Evolutionary conservation across 2,797 vertebrate genomes (phyloP), one percentile per base, ranked within the genome.

Genomic region (Salarias fasciatus): DNA sequence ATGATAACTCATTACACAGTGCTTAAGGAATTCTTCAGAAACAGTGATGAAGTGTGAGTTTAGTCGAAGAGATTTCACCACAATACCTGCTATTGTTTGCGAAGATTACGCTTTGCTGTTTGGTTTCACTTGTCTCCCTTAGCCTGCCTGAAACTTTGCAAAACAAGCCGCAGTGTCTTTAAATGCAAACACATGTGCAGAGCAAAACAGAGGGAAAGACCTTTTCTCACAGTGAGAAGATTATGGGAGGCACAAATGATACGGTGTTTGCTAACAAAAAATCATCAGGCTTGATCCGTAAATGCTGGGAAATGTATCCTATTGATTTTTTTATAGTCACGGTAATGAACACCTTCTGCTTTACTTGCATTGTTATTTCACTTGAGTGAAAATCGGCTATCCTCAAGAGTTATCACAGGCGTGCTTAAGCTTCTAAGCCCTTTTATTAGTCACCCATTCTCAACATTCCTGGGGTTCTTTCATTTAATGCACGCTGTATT

Each of bases 41-140:
- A 70, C 59, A 53, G 31, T 55, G 45, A 57, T 44, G 63, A 58
- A 71, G 57, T 69, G 53, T 58, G 62, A 69, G 47, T 72, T 53
- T 68, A 72, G 70, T 66, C 48, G 6, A 50, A 55, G 37, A 69
- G 65, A 80, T 78, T 81, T 68, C 35, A 42, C 28, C 52, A 55
- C 53, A 79, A 64, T 72, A 81, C 75, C 79, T 81, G 59, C 42
- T 56, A 35, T 50, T 82, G 69, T 80, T 79, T 74, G 54, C 73
- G 13, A 8, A 59, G 75, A 79, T 81, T 73, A 72, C 52, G 24
- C 33, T 43, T 43, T 18, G 24, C 36, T 80, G 63, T 66, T 79
- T 75, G 38, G 49, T 77, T 61, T 76, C 28, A 50, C 66, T 79
- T 52, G 45, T 69, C 33, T 69, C 47, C 46, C 46, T 80, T 72